A percentile compares a stretch with the other conserved stretches of the same genome.
Conservation (phyloP, 2,113 vertebrate genomes). For the Cyphomyrus plagiostoma region DNA sequence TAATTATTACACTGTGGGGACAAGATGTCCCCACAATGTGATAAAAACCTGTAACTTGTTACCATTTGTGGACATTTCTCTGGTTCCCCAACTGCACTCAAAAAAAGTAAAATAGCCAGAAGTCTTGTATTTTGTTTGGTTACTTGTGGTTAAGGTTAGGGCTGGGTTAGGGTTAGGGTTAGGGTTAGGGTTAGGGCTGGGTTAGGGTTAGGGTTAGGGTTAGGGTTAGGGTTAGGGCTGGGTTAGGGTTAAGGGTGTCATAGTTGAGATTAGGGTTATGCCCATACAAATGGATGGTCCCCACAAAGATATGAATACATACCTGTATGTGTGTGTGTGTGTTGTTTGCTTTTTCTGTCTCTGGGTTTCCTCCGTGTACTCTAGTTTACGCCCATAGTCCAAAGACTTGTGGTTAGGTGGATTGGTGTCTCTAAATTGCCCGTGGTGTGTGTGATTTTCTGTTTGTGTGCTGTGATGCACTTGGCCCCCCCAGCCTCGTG, state of each 20-base stretch:
- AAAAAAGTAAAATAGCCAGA: neutral
- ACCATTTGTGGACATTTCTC: neutral
- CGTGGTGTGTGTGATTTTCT: neutral
- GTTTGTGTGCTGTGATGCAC: neutral
- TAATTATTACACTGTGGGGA: neutral
- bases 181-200: neutral
- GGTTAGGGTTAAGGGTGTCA: neutral
- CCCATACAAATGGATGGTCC: neutral
- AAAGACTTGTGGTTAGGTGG: neutral
- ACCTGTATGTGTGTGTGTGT: neutral
- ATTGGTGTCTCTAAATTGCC: neutral
- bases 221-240: no score
- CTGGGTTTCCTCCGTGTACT: neutral
- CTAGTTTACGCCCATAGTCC: neutral
- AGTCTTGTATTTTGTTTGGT: neutral
- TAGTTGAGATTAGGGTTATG: neutral
- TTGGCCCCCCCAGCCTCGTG: neutral
- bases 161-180: neutral
- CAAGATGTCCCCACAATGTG: neutral
- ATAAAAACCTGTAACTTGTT: neutral
- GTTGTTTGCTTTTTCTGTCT: neutral
- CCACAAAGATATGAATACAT: neutral
- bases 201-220: neutral
- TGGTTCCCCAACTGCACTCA: neutral
- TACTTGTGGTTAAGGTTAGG: neutral